These are phyloP conservation scores for Ciconia nigra DNA, from an alignment of 2,797 vertebrate genomes.

Conservation along the genomic window DNA sequence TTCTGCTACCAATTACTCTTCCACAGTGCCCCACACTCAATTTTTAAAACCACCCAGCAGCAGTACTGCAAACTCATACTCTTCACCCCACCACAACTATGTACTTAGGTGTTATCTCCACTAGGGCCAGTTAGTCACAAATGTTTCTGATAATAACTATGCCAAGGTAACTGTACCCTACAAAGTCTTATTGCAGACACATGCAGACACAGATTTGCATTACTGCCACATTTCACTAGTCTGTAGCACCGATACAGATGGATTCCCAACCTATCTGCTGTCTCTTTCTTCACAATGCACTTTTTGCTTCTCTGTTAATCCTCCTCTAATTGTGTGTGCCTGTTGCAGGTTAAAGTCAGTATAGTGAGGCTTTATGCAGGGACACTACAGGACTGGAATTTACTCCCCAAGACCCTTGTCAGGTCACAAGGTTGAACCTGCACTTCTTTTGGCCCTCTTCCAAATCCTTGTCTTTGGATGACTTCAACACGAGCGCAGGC, in stretches of 20 bases:
- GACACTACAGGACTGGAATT: neutral
- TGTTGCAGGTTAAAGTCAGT: neutral
- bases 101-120: neutral
- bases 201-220: neutral
- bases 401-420: neutral
- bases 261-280: neutral
- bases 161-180: neutral
- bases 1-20: neutral
- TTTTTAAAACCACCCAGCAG: neutral
- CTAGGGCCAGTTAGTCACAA: neutral
- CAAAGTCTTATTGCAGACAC: neutral
- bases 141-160: neutral
- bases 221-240: neutral
- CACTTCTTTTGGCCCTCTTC: neutral
- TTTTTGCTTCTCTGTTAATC: neutral
- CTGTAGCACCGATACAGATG: fast-evolving
- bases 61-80: neutral
- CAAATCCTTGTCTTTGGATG: constrained; percentile 6
- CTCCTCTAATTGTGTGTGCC: neutral
- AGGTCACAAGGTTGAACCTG: neutral
- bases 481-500: neutral
- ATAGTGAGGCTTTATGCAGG: neutral
- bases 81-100: neutral
- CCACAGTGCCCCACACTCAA: neutral
- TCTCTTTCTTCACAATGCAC: neutral